These are phyloP conservation scores for Capricornis sumatraensis DNA, from an alignment of 2,113 vertebrate species.

Conservation along the genomic window DNA sequence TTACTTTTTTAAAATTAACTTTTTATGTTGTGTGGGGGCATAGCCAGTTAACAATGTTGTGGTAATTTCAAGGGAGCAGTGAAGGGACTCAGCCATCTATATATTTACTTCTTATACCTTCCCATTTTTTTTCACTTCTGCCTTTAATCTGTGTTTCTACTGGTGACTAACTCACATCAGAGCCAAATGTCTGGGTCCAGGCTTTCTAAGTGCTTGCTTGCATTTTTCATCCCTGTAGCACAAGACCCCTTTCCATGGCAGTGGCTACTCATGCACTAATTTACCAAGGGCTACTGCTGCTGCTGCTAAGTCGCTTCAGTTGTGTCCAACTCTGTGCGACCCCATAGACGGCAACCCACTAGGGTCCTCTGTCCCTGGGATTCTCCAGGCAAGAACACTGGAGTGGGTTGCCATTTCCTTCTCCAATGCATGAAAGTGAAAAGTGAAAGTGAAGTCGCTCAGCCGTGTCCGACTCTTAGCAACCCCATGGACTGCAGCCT, in stretches of 20 bases:
- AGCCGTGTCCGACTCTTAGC: no score
- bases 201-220: background rate
- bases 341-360: no score
- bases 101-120: background rate
- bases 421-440: no score
- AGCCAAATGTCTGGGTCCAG: background rate
- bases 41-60: background rate
- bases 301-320: no score
- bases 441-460: no score
- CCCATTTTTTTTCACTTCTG: background rate
- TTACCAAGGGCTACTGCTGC: background rate
- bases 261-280: background rate
- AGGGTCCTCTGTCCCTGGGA: no score
- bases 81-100: background rate
- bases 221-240: background rate
- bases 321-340: no score
- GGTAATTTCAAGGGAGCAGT: background rate
- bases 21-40: background rate
- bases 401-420: no score
- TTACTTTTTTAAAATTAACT: background rate
- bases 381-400: no score
- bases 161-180: background rate
- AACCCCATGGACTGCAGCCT: no score
- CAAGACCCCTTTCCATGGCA: background rate
- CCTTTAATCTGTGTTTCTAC: constrained; percentile 9